Evolutionary conservation across 2,888 invertebrate species (phyloP).

Genomic region (Nemotelus nigrinus): DNA sequence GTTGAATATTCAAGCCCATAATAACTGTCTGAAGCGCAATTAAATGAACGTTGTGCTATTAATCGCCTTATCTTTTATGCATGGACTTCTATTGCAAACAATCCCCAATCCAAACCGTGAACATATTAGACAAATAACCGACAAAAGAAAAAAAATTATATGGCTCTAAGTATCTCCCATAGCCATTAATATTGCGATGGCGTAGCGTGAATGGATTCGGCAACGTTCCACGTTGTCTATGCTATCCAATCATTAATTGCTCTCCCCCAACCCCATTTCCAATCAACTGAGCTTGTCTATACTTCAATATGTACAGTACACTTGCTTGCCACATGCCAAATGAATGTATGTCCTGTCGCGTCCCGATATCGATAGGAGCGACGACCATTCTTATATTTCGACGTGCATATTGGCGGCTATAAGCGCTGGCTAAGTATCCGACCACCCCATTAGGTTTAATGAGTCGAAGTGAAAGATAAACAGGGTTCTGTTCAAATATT

Average conservation of each 20-base stretch:
- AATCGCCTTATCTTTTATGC: constrained; percentile 36
- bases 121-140: constrained; percentile 19
- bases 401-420: not conserved
- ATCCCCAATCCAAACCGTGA: not conserved
- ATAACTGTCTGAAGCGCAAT: constrained; percentile 17
- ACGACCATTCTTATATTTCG: not conserved
- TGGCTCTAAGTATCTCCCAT: constrained; percentile 29
- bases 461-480: constrained; percentile 44
- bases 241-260: constrained; percentile 37
- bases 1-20: constrained; percentile 2
- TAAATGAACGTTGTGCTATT: constrained; percentile 24
- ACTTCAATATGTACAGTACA: no score
- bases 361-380: not conserved
- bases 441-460: constrained; percentile 44
- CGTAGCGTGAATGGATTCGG: constrained; percentile 4
- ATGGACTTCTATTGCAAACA: constrained; percentile 18
- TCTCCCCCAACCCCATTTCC: constrained; percentile 13
- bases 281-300: constrained; percentile 1
- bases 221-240: constrained; percentile 1
- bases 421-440: constrained; percentile 12
- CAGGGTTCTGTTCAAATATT: constrained; percentile 39
- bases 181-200: constrained; percentile 17
- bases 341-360: not conserved
- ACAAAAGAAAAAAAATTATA: constrained; percentile 10
- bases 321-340: no score